Percentiles rank a stretch among this genome's conserved stretches.
phyloP scores from a whole-genome alignment of 2,888 invertebrate genomes.

The Ichneumoninae sp. region DNA sequence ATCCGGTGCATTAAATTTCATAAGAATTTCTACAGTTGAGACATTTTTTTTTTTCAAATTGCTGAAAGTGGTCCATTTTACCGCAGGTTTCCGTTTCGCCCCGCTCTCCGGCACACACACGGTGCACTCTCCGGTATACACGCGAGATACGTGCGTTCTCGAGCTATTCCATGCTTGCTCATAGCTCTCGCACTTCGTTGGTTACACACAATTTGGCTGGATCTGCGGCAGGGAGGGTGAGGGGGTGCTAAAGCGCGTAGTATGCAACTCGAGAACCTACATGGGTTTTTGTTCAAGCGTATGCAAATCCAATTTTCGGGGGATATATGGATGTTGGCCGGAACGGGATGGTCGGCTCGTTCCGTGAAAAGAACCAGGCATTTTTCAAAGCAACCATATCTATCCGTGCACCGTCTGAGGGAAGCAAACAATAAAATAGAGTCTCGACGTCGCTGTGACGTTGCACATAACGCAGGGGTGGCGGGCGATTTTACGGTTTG shows the following conservation, averaged over 20 bases:
- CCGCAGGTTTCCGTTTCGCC: too few species aligned
- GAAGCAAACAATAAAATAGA: slow-evolving; percentile 4
- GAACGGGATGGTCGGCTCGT: neutral
- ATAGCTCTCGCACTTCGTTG: slow-evolving; percentile 1
- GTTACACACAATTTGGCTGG: slow-evolving; percentile 35
- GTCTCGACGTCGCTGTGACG: neutral
- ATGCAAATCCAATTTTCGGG: slow-evolving; percentile 37
- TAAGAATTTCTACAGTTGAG: too few species aligned
- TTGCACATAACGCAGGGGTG: neutral
- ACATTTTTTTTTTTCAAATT: too few species aligned
- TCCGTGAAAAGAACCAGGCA: slow-evolving; percentile 22
- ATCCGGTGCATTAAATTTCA: too few species aligned
- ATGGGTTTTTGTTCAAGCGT: slow-evolving; percentile 38
- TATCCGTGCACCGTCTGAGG: neutral
- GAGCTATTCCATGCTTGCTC: slow-evolving; percentile 68
- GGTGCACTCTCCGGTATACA: too few species aligned
- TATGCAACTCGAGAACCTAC: slow-evolving; percentile 18
- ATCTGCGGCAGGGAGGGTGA: neutral
- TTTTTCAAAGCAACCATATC: slow-evolving; percentile 31
- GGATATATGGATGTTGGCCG: slow-evolving; percentile 7
- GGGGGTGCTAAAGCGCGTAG: neutral
- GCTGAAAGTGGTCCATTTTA: too few species aligned
- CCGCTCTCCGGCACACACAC: too few species aligned
- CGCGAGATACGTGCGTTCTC: slow-evolving; percentile 25
- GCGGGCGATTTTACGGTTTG: too few species aligned